Base-by-base conservation (phyloP, 2,888 invertebrate species). In the Philopedon plagiatum region DNA sequence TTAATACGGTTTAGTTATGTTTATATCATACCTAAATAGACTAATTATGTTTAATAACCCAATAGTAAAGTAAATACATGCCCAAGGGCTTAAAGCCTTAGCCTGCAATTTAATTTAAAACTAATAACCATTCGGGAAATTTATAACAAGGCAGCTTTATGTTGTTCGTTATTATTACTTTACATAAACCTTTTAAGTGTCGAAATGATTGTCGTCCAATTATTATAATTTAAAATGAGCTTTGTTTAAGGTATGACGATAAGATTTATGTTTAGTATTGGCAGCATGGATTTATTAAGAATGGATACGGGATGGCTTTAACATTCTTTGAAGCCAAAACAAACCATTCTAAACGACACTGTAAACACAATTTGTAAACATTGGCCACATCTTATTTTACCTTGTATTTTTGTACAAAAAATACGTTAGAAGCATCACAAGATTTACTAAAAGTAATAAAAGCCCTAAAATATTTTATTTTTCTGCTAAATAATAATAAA, bases 41-140 rank as follows among this genome's bases (percentile, higher is more conserved):
- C 62, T 67, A 71, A 71, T 71, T 71, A 66, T 26, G 51, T 71
- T 71, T 71, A 60, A 71, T 66, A 67, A 66, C 66, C 62, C 34
- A 71, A 66, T 67, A 71, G 67, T 62, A 71, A 71, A 71, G 66
- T 58, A 39, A 65, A 61, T 51, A 58, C 66, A 71, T 62, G 56
- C 62, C 61, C 60, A 44, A 34, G 56, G 66, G 61, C 61, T 66
- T 66, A 71, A 67, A 62, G 56, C 63, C 46, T 69, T 57, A 63
- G 71, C 41, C 56, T 66, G 71, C 62, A 71, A 66, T 71, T 66
- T 71, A 66, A 66, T 71, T 71, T 71, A 71, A 67, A 71, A 71
- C 62, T 60, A 71, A 71, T 66, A 61, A 66, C 66, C 56, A 66
- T 66, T 65, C n/a, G 18, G 57, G 13, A 68, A 68, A 68, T 68